phyloP scores from a whole-genome alignment of 2,888 invertebrate species.

The Erebia palarica region DNA sequence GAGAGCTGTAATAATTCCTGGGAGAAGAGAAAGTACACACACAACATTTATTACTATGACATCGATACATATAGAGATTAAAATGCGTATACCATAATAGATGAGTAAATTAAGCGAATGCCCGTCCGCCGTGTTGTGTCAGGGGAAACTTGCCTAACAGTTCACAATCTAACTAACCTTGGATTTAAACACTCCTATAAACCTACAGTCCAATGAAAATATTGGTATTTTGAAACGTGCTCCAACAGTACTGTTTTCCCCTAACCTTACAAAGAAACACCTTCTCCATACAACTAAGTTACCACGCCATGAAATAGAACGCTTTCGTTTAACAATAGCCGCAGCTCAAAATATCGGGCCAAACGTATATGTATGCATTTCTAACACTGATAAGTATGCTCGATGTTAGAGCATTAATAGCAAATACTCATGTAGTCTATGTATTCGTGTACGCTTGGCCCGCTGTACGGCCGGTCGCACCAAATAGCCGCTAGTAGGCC shows the following conservation, averaged over 20 bases:
- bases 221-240: not conserved
- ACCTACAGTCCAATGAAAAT: not conserved
- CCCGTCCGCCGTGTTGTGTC: slow-evolving; percentile 30
- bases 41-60: slow-evolving; percentile 16
- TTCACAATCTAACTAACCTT: not conserved
- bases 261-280: slow-evolving; percentile 21
- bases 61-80: slow-evolving; percentile 20
- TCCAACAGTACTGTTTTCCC: slow-evolving; percentile 17
- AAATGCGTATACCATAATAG: slow-evolving; percentile 20
- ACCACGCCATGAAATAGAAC: not conserved
- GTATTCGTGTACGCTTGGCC: slow-evolving; percentile 20
- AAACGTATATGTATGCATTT: slow-evolving; percentile 18
- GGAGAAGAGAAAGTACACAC: slow-evolving; percentile 28
- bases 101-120: slow-evolving; percentile 20
- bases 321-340: slow-evolving; percentile 11
- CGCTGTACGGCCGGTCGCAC: slow-evolving; percentile 15
- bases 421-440: not conserved
- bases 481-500: not conserved
- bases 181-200: not conserved
- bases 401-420: not conserved
- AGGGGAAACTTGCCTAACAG: slow-evolving; percentile 24
- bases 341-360: slow-evolving; percentile 13
- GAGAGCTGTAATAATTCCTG: slow-evolving; percentile 13
- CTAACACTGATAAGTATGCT: not conserved
- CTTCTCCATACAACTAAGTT: not conserved